These are phyloP conservation scores for Drosophila merina DNA, from an alignment of 2,888 invertebrate species.

Conservation along the genomic window DNA sequence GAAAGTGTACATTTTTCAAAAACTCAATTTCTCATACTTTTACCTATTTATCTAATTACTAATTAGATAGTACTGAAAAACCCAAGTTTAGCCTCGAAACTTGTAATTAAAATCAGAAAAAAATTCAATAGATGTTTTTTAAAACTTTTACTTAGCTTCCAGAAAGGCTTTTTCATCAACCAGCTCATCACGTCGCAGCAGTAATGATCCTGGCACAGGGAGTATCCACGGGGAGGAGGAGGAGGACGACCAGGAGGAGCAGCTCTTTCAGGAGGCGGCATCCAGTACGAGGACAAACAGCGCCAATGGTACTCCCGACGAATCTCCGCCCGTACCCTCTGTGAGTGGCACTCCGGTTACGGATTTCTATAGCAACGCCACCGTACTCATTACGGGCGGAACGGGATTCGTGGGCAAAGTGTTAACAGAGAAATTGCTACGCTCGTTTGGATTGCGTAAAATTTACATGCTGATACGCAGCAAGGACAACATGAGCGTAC, in stretches of 20 bases:
- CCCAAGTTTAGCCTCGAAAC: neutral
- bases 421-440: constrained; percentile 83
- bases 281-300: constrained; percentile 36
- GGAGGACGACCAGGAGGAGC: constrained; percentile 25
- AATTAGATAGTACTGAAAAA: no score
- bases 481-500: constrained; percentile 82
- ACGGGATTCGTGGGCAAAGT: constrained; percentile 84
- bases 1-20: no score
- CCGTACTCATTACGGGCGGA: constrained; percentile 83
- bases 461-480: constrained; percentile 83
- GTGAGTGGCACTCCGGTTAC: constrained; percentile 72
- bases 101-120: neutral
- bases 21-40: no score
- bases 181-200: constrained; percentile 61
- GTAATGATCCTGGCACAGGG: constrained; percentile 26
- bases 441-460: constrained; percentile 81
- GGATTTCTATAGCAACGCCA: constrained; percentile 82
- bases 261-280: constrained; percentile 19
- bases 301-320: constrained; percentile 18
- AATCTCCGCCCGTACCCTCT: neutral
- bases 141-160: constrained; percentile 1
- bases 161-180: constrained; percentile 71
- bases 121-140: neutral
- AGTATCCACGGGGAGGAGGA: constrained; percentile 34
- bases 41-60: no score